These are phyloP conservation scores for Branchellion lobata DNA, from an alignment of 2,888 invertebrate genomes.

Conservation along the genomic window DNA sequence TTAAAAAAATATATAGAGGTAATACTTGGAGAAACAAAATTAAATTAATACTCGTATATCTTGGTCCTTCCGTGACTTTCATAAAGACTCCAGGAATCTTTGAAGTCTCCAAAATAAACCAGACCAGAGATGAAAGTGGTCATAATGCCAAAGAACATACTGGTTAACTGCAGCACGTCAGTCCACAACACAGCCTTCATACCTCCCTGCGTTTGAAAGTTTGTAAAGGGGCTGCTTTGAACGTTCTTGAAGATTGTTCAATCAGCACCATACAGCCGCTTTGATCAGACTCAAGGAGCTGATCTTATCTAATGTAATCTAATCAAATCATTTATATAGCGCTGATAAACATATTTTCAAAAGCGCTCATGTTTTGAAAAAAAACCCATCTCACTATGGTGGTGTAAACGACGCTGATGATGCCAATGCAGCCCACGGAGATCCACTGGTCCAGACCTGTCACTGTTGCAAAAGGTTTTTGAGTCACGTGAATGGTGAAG, in stretches of 20 bases:
- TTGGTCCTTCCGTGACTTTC: neutral
- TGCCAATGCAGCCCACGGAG: neutral
- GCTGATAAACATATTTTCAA: no score
- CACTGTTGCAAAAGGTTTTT: neutral
- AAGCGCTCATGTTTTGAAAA: no score
- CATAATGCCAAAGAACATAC: neutral
- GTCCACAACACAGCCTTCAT: neutral
- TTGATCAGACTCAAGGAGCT: no score
- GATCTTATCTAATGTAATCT: no score
- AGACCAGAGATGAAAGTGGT: neutral
- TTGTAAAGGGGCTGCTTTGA: no score
- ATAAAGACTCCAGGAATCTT: neutral
- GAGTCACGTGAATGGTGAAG: no score
- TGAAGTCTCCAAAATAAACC: neutral
- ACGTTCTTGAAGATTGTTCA: neutral
- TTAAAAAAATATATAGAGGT: no score
- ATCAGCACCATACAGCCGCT: no score
- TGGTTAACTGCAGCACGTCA: neutral
- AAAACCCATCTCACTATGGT: neutral
- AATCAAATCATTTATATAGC: no score
- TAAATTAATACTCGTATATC: no score
- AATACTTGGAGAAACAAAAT: no score
- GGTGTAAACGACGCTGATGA: neutral
- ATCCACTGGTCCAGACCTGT: neutral
- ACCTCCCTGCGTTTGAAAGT: neutral